Evolutionary conservation across 2,888 invertebrate species (phyloP).

Genomic region (Brachyopa scutellaris): DNA sequence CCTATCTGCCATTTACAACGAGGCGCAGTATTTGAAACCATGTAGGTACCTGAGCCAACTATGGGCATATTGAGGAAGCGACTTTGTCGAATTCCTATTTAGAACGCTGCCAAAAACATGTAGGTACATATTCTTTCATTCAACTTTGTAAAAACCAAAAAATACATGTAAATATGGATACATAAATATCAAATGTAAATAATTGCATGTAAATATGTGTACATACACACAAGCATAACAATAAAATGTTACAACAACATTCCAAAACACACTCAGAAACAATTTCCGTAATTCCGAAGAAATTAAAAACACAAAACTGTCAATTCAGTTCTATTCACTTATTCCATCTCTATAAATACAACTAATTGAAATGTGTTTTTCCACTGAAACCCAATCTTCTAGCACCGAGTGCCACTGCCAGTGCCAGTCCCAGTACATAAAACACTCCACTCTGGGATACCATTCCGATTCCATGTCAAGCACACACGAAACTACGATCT

Average conservation of each 20-base stretch:
- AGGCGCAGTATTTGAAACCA: too few species aligned
- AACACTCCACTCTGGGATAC: conserved; percentile 15
- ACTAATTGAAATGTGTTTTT: conserved; percentile 59
- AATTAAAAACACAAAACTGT: conserved; percentile 32
- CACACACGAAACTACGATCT: conserved; percentile 13
- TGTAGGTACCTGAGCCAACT: too few species aligned
- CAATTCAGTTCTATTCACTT: conserved; percentile 20
- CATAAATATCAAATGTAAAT: too few species aligned
- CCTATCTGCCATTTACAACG: too few species aligned
- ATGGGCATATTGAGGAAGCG: too few species aligned
- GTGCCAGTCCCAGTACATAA: conserved; percentile 1
- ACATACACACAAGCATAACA: too few species aligned
- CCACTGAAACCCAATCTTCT: conserved; percentile 57
- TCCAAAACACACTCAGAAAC: background rate
- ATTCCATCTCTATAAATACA: conserved; percentile 50
- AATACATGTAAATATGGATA: too few species aligned
- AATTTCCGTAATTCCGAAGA: conserved; percentile 34
- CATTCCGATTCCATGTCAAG: conserved; percentile 6
- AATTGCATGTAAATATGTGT: too few species aligned
- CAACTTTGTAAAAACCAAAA: too few species aligned
- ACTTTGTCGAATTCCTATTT: too few species aligned
- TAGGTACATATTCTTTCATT: too few species aligned
- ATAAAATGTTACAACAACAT: conserved; percentile 12
- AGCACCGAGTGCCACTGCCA: conserved; percentile 14
- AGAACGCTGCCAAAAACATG: too few species aligned